Evolutionary conservation across 2,888 invertebrate genomes (phyloP).

Genomic region (Eulithis testata): DNA sequence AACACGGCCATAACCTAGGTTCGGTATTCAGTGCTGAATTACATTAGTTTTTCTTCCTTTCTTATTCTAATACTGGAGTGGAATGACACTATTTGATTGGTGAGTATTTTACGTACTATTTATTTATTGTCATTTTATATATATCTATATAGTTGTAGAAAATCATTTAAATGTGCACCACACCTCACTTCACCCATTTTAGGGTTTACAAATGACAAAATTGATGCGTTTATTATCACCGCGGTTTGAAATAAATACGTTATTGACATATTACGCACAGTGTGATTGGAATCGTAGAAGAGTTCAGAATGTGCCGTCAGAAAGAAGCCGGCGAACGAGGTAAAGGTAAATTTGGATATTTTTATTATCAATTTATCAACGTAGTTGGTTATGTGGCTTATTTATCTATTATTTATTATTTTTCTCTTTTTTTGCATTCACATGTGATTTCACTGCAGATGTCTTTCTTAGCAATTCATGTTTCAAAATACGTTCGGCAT

Average conservation of each 20-base stretch:
- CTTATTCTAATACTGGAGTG: conserved; percentile 62
- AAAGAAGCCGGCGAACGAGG: conserved; percentile 46
- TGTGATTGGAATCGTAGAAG: conserved; percentile 64
- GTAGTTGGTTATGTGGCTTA: conserved; percentile 82
- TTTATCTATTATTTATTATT: conserved; percentile 80
- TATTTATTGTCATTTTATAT: conserved; percentile 52
- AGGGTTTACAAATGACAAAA: conserved; percentile 47
- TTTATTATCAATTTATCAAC: conserved; percentile 58
- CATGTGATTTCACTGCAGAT: conserved; percentile 84
- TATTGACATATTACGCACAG: conserved; percentile 50
- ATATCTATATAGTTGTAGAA: conserved; percentile 54
- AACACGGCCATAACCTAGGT: conserved; percentile 31
- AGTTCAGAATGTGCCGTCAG: conserved; percentile 51
- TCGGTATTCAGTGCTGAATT: conserved; percentile 60
- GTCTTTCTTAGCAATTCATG: conserved; percentile 78
- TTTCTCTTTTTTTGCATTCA: conserved; percentile 78
- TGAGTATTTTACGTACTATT: conserved; percentile 60
- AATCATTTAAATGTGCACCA: conserved; percentile 61
- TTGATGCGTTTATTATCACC: conserved; percentile 48
- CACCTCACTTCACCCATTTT: conserved; percentile 59
- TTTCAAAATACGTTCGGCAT: conserved; percentile 46
- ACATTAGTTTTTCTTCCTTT: conserved; percentile 33
- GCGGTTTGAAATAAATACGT: conserved; percentile 47
- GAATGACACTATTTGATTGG: conserved; percentile 59
- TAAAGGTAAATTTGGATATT: conserved; percentile 71